A percentile compares a stretch with the other conserved stretches of the same genome.
phyloP scores from a whole-genome alignment of 2,113 vertebrate genomes.

The Todiramphus saurophagus region DNA sequence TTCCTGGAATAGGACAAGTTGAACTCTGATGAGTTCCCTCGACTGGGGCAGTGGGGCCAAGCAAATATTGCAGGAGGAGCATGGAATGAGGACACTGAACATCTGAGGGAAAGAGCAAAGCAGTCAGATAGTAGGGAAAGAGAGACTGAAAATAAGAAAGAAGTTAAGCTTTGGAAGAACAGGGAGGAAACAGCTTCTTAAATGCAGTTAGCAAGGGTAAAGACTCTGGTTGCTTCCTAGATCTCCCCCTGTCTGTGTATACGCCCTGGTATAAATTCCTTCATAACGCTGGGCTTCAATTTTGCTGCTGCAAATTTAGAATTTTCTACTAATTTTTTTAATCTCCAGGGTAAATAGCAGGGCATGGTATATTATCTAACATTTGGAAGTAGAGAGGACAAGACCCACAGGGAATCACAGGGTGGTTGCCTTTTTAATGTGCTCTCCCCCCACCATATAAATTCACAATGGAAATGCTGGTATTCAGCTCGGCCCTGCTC shows the following conservation, averaged over 20 bases:
- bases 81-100: accelerated
- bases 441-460: neutral
- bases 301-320: neutral
- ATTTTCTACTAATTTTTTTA: neutral
- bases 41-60: neutral
- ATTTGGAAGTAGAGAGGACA: neutral
- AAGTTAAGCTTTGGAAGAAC: neutral
- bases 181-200: neutral
- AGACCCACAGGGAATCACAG: neutral
- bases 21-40: neutral
- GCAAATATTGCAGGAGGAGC: neutral
- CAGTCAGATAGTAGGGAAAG: neutral
- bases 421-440: neutral
- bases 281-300: neutral
- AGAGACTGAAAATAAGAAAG: neutral
- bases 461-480: neutral
- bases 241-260: neutral
- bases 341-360: neutral
- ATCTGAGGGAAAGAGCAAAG: neutral
- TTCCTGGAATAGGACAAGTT: neutral
- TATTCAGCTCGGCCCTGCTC: neutral
- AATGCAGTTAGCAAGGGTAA: neutral
- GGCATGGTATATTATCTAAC: neutral
- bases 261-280: neutral
- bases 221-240: neutral